Conservation (phyloP, 2,113 vertebrate species). For the Tenrec ecaudatus region DNA sequence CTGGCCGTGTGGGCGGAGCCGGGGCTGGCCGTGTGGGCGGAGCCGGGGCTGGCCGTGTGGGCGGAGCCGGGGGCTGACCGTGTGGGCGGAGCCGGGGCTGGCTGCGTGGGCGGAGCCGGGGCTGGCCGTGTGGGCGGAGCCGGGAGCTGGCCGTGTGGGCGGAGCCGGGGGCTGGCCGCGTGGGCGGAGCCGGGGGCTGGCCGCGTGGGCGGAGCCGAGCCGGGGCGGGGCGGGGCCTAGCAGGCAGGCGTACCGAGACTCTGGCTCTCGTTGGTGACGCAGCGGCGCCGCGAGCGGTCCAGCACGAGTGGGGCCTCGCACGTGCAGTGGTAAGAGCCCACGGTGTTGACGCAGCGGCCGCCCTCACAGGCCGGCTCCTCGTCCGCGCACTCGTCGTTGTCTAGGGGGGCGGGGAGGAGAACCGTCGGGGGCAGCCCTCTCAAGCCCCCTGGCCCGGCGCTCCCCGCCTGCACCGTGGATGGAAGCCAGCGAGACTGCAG, state of each 20-base stretch:
- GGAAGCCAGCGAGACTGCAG: conserved; percentile 39
- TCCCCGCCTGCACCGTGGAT: background rate
- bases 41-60: conserved; percentile 84
- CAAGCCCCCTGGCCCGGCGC: background rate
- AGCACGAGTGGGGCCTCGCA: conserved; percentile 90
- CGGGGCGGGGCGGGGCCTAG: rapidly evolving
- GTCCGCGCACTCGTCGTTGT: conserved; percentile 92
- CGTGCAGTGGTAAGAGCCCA: conserved; percentile 92
- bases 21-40: conserved; percentile 84
- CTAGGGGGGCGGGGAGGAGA: conserved; percentile 74
- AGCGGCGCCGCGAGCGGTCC: conserved; percentile 90
- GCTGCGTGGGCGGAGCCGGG: too few species aligned
- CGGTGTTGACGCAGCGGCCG: conserved; percentile 92
- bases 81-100: too few species aligned
- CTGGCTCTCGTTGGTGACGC: conserved; percentile 89
- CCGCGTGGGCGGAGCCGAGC: too few species aligned
- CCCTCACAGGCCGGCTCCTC: conserved; percentile 89
- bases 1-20: rapidly evolving
- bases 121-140: too few species aligned
- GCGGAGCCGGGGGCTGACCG: too few species aligned
- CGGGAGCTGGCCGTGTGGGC: too few species aligned
- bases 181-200: background rate
- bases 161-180: background rate
- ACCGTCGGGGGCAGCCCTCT: background rate
- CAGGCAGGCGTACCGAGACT: conserved; percentile 83